Percentiles rank a stretch among this genome's conserved stretches.
phyloP scores from a whole-genome alignment of 2,888 invertebrate genomes.

The Epistrophe eligans region DNA sequence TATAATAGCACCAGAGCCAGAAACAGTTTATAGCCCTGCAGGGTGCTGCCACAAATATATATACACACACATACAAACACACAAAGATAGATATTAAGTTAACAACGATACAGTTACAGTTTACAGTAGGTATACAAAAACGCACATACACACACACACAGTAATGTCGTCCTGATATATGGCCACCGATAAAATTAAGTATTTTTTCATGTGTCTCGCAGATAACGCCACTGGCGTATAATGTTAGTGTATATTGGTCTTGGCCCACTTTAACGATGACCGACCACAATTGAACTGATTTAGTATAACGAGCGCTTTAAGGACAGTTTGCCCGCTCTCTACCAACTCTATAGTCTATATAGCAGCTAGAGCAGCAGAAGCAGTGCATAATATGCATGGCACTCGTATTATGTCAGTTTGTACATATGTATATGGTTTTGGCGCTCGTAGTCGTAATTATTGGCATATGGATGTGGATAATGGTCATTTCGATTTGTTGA shows the following conservation, averaged over 20 bases:
- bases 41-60: constrained; percentile 26
- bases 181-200: constrained; percentile 73
- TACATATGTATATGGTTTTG: constrained; percentile 37
- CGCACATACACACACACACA: constrained; percentile 26
- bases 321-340: constrained; percentile 54
- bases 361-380: not conserved
- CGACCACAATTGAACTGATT: constrained; percentile 74
- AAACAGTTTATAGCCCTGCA: constrained; percentile 68
- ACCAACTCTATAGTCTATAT: not conserved
- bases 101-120: constrained; percentile 23
- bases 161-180: constrained; percentile 62
- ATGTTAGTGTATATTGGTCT: constrained; percentile 71
- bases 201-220: constrained; percentile 75
- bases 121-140: constrained; percentile 12
- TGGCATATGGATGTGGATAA: constrained; percentile 74
- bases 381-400: constrained; percentile 61
- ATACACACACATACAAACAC: constrained; percentile 14
- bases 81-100: constrained; percentile 12
- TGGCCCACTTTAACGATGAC: constrained; percentile 74
- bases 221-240: constrained; percentile 73
- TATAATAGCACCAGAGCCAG: constrained; percentile 31
- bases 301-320: constrained; percentile 73
- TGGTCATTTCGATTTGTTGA: constrained; percentile 73
- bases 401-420: constrained; percentile 27
- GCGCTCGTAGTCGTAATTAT: constrained; percentile 72